Conservation (phyloP, 2,888 invertebrate species). For the Muschampia plurimacula region DNA sequence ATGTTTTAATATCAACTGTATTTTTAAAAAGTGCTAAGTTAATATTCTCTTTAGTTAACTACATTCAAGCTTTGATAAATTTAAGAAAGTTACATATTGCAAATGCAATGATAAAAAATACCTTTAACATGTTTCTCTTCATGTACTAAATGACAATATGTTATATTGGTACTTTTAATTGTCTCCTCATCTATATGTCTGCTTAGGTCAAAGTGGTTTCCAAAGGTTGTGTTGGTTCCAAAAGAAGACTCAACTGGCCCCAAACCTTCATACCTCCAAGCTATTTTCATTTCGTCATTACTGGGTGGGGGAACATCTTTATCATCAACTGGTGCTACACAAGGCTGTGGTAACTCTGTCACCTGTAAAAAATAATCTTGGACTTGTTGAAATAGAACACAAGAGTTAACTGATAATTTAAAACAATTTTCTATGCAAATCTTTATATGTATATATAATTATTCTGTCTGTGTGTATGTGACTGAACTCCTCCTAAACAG, state of each 20-base stretch:
- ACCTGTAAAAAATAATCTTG: slow-evolving; percentile 21
- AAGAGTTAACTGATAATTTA: neutral
- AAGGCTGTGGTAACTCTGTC: slow-evolving; percentile 78
- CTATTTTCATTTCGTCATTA: slow-evolving; percentile 91
- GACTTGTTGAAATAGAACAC: neutral
- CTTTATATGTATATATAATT: too few species aligned
- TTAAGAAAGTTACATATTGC: neutral
- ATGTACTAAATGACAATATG: slow-evolving; percentile 79
- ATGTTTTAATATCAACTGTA: too few species aligned
- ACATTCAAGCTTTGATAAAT: neutral
- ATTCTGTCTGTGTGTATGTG: too few species aligned
- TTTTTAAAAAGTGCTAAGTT: too few species aligned
- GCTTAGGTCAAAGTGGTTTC: slow-evolving; percentile 93
- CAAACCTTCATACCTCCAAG: slow-evolving; percentile 95
- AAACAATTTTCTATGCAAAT: too few species aligned
- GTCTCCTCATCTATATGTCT: slow-evolving; percentile 88
- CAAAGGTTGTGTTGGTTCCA: slow-evolving; percentile 84
- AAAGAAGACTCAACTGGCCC: slow-evolving; percentile 85
- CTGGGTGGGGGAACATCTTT: slow-evolving; percentile 58
- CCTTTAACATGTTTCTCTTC: slow-evolving; percentile 52
- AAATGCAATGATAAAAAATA: slow-evolving; percentile 36
- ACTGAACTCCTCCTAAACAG: too few species aligned
- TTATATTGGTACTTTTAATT: slow-evolving; percentile 85
- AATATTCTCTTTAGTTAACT: too few species aligned
- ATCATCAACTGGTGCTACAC: slow-evolving; percentile 72